Conservation (phyloP, 2,888 invertebrate species). For the Xanthorhoe designata region DNA sequence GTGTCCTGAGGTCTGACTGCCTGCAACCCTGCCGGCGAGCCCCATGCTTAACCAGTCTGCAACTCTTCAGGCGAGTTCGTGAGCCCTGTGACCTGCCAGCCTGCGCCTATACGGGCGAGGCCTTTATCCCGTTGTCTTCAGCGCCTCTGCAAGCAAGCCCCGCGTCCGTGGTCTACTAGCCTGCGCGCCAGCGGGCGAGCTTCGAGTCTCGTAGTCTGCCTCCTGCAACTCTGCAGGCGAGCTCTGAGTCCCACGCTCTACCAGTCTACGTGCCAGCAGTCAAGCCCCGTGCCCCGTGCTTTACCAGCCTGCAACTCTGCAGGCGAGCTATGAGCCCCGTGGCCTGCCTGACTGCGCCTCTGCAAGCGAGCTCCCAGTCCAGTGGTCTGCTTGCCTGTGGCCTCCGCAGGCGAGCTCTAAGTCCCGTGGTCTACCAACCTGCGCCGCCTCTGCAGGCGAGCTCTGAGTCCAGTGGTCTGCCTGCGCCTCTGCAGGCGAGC, state of each 20-base stretch:
- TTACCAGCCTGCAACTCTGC: constrained; percentile 3
- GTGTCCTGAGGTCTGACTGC: constrained; percentile 4
- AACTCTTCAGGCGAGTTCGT: constrained; percentile 1
- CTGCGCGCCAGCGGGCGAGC: constrained; percentile 3
- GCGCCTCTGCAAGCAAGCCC: constrained; percentile 1
- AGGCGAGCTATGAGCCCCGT: neutral
- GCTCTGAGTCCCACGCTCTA: neutral
- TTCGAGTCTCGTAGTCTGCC: neutral
- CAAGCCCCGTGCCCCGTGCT: neutral
- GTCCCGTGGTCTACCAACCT: neutral
- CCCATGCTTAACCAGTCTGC: neutral
- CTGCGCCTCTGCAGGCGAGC: constrained; percentile 8
- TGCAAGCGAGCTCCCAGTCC: constrained; percentile 1
- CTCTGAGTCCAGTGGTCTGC: constrained; percentile 3
- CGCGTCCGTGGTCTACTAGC: neutral
- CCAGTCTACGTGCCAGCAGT: neutral
- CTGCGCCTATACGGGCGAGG: constrained; percentile 4
- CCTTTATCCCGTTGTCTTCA: constrained; percentile 4
- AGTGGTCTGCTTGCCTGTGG: constrained; percentile 4
- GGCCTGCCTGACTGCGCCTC: constrained; percentile 10
- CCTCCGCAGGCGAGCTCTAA: neutral
- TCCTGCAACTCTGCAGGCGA: neutral
- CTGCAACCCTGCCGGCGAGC: constrained; percentile 1
- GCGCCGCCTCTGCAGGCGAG: constrained; percentile 4
- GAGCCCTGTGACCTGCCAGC: neutral